Conservation (phyloP, 2,797 vertebrate genomes). For the Tadarida brasiliensis region DNA sequence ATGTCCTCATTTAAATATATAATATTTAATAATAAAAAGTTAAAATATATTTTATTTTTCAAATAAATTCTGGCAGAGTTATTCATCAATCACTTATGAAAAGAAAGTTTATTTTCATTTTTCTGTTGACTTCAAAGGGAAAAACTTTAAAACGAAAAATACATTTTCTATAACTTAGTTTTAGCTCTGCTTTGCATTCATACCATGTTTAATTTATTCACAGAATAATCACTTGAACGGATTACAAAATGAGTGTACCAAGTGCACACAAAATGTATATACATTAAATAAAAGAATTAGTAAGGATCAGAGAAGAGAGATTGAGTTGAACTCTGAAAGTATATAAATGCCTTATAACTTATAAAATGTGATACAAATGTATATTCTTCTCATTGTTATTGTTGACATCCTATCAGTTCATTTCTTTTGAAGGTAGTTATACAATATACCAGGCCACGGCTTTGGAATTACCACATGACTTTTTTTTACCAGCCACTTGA, state of each 20-base stretch:
- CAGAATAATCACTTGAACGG: not conserved
- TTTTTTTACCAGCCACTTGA: constrained; percentile 67
- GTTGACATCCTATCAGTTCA: constrained; percentile 28
- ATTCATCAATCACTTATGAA: constrained; percentile 26
- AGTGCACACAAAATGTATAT: not conserved
- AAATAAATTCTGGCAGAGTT: constrained; percentile 11
- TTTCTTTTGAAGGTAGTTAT: constrained; percentile 46
- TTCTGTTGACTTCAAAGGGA: constrained; percentile 56
- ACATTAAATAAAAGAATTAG: constrained; percentile 12
- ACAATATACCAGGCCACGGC: not conserved
- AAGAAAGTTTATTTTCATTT: constrained; percentile 61
- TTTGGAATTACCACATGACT: constrained; percentile 26
- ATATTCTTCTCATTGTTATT: not conserved
- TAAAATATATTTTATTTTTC: constrained; percentile 45
- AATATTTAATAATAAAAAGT: not conserved
- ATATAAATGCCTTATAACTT: not conserved
- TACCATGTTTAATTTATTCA: constrained; percentile 32
- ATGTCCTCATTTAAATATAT: no score
- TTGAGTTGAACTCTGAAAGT: not conserved
- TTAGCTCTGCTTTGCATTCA: constrained; percentile 42
- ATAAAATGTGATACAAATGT: constrained; percentile 40
- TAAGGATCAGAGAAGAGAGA: constrained; percentile 30
- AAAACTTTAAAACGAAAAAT: constrained; percentile 57
- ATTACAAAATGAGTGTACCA: constrained; percentile 27
- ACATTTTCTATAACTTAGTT: constrained; percentile 7